Percentiles rank a stretch among this genome's conserved stretches.
Evolutionary conservation across 1,140 invertebrate genomes (phyloP).

Genomic region (Thaumetopoea pityocampa): DNA sequence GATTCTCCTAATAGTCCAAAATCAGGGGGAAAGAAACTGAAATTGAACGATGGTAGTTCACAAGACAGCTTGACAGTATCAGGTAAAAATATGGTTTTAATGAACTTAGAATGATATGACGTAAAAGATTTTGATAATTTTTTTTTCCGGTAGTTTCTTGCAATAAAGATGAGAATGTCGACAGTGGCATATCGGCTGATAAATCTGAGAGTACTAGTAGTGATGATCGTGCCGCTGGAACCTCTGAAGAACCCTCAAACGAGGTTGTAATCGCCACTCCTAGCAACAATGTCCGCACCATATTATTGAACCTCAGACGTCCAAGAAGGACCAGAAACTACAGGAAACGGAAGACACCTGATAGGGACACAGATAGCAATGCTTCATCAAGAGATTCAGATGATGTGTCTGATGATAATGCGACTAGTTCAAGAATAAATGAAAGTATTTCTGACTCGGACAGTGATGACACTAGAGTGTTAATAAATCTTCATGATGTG

Average conservation of each 20-base stretch:
- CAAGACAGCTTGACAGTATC: conserved; percentile 56
- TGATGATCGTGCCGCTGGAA: conserved; percentile 38
- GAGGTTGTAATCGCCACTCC: conserved; percentile 47
- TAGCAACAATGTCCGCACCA: conserved; percentile 47
- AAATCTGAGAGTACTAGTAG: conserved; percentile 71
- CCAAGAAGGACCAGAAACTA: conserved; percentile 45
- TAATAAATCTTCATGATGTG: conserved; percentile 4
- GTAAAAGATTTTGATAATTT: conserved; percentile 41
- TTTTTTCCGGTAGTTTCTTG: conserved; percentile 34
- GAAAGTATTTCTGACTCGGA: conserved; percentile 27
- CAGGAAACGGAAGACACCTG: conserved; percentile 58
- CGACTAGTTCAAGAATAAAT: conserved; percentile 5
- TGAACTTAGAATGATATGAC: conserved; percentile 23
- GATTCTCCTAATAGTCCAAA: conserved; percentile 50
- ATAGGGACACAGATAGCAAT: conserved; percentile 51
- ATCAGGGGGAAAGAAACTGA: conserved; percentile 58
- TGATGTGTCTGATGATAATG: conserved; percentile 44
- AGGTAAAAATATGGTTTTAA: conserved; percentile 32
- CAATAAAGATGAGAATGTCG: conserved; percentile 58
- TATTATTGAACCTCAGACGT: conserved; percentile 49
- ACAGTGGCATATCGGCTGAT: conserved; percentile 68
- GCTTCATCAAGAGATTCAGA: conserved; percentile 59
- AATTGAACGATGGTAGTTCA: conserved; percentile 66
- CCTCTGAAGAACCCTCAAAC: conserved; percentile 40
- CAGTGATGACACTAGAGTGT: conserved; percentile 22